Evolutionary conservation across 2,113 vertebrate genomes (phyloP).

Genomic region (Typhlomys cinereus): DNA sequence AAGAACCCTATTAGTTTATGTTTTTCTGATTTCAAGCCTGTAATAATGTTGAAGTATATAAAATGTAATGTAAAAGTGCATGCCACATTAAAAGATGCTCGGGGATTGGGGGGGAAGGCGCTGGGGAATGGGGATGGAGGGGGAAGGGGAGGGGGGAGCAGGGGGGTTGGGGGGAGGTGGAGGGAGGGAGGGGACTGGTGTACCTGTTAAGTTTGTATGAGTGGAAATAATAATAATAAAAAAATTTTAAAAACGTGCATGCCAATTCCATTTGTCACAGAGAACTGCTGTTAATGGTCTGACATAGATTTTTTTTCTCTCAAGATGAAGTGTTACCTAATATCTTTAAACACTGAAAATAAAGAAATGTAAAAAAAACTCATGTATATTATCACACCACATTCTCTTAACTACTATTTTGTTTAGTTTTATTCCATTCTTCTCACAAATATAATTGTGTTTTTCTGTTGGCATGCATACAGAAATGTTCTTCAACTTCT

Average conservation of each 20-base stretch:
- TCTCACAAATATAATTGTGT: not conserved
- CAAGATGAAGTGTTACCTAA: not conserved
- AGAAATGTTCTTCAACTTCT: not conserved
- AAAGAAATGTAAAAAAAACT: not conserved
- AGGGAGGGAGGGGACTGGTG: too few species aligned
- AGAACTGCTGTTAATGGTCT: not conserved
- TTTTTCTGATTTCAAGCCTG: not conserved
- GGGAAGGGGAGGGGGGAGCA: too few species aligned
- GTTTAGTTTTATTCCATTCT: slow-evolving; percentile 16
- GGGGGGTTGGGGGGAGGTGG: too few species aligned
- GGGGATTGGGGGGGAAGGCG: too few species aligned
- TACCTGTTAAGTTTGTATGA: too few species aligned
- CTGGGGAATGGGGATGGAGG: too few species aligned
- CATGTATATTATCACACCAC: not conserved
- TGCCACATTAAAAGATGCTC: too few species aligned
- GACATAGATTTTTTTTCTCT: not conserved
- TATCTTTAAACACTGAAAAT: not conserved
- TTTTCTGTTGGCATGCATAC: not conserved
- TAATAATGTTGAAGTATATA: not conserved
- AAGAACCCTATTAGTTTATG: not conserved
- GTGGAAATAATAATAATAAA: too few species aligned
- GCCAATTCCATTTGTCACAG: not conserved
- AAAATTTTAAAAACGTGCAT: too few species aligned
- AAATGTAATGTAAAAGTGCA: not conserved
- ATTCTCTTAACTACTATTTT: slow-evolving; percentile 19